Evolutionary conservation across 37 sponge, comb jelly and placozoan genomes (phyloP).

Genomic region (Lycopodina hypogea): DNA sequence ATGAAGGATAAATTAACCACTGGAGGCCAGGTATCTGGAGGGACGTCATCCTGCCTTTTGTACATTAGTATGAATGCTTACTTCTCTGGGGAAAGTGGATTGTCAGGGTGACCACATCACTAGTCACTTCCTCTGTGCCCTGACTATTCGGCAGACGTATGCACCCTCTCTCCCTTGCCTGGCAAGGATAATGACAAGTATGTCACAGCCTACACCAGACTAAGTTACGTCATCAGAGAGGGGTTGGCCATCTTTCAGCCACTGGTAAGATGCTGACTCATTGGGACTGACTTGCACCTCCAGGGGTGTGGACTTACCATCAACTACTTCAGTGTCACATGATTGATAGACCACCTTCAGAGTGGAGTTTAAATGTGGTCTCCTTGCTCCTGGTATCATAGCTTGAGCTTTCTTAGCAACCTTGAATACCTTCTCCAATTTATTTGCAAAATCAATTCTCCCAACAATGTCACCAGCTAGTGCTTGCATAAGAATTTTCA

Average conservation of each 20-base stretch:
- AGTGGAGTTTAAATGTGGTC: not conserved
- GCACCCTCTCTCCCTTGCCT: not conserved
- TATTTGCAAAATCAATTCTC: no score
- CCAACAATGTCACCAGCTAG: no score
- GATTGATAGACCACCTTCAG: not conserved
- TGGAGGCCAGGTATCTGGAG: slow-evolving; percentile 19
- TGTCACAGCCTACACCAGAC: not conserved
- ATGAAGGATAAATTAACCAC: not conserved
- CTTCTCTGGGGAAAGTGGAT: not conserved
- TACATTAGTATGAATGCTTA: not conserved
- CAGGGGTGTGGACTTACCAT: not conserved
- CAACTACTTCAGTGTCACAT: not conserved
- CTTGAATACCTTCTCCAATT: no score
- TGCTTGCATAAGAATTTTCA: no score
- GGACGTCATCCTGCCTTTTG: not conserved
- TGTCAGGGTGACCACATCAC: not conserved
- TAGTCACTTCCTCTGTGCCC: not conserved
- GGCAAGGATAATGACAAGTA: not conserved
- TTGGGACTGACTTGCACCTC: not conserved
- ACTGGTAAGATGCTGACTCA: not conserved
- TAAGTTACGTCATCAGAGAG: not conserved
- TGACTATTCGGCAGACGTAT: not conserved
- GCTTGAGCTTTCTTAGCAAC: no score
- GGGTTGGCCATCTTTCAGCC: not conserved
- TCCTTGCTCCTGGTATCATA: not conserved